A percentile compares a stretch with the other conserved stretches of the same genome.
phyloP scores from a whole-genome alignment of 2,113 vertebrate genomes.

The Thomomys bottae region DNA sequence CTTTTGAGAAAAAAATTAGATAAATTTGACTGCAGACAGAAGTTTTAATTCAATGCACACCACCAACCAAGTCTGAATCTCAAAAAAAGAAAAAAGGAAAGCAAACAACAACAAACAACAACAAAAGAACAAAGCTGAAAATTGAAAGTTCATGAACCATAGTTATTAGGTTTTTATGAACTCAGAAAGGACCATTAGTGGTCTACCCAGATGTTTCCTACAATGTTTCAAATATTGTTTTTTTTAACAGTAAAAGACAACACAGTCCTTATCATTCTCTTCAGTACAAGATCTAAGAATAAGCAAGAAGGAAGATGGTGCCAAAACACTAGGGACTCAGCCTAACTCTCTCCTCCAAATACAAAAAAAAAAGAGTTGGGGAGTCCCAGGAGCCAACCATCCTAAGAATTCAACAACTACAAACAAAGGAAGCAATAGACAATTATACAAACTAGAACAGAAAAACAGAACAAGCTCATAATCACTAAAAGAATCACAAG shows the following conservation, averaged over 20 bases:
- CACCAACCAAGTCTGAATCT: conserved; percentile 17
- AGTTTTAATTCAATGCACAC: conserved; percentile 20
- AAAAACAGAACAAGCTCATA: too few relatives aligned
- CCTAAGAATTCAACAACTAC: too few relatives aligned
- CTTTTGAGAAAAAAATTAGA: conserved; percentile 40
- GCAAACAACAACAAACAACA: too few relatives aligned
- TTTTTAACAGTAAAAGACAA: conserved; percentile 35
- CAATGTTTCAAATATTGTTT: conserved; percentile 45
- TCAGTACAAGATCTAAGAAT: conserved; percentile 23
- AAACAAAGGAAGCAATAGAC: too few relatives aligned
- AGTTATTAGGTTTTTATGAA: conserved; percentile 51
- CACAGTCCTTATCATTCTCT: not conserved
- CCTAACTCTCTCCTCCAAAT: too few relatives aligned
- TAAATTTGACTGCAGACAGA: not conserved
- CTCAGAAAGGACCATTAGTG: not conserved
- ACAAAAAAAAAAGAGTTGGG: too few relatives aligned
- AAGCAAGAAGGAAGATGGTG: conserved; percentile 35
- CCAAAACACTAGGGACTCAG: too few relatives aligned
- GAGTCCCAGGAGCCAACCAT: too few relatives aligned
- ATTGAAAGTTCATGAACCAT: conserved; percentile 35
- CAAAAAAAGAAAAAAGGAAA: conserved; percentile 6
- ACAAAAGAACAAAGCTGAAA: too few relatives aligned
- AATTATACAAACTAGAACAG: too few relatives aligned
- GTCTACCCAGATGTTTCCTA: not conserved
- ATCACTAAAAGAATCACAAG: too few relatives aligned